Percentiles rank a stretch among this genome's conserved stretches.
These are phyloP conservation scores for Patella pellucida DNA, from an alignment of 2,888 invertebrate genomes.

Conservation along the genomic window DNA sequence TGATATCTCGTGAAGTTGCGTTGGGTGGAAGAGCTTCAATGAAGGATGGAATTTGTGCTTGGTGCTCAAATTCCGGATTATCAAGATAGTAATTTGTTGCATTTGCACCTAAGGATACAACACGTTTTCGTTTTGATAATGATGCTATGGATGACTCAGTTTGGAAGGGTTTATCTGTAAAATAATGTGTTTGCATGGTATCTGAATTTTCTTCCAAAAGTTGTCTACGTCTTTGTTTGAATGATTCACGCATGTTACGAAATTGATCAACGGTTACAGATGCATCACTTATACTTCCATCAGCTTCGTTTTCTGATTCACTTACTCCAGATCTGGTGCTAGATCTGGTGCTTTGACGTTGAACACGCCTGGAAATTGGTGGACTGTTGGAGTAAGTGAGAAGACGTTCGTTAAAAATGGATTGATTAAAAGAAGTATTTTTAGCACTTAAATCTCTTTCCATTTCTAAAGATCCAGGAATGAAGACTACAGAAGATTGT, in stretches of 20 bases:
- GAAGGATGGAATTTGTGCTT: not conserved
- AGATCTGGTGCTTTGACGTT: not conserved
- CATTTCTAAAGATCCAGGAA: constrained; percentile 13
- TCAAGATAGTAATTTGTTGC: not conserved
- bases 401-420: not conserved
- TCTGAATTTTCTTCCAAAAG: constrained; percentile 23
- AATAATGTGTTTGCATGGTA: not conserved
- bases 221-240: constrained; percentile 30
- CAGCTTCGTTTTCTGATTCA: not conserved
- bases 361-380: not conserved
- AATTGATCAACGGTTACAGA: constrained; percentile 17
- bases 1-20: constrained; percentile 8
- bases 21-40: not conserved
- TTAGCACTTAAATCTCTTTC: not conserved
- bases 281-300: not conserved
- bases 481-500: constrained; percentile 15
- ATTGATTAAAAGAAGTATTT: not conserved
- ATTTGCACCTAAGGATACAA: not conserved
- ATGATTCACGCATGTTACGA: constrained; percentile 30
- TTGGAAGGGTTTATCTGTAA: constrained; percentile 13
- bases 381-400: not conserved
- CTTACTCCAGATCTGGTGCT: too few relatives aligned
- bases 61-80: not conserved
- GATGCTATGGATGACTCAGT: not conserved
- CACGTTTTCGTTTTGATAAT: not conserved